Percentiles rank a stretch among this genome's conserved stretches.
Conservation (phyloP, 53 echinoderm and acorn worm genomes). For the Mesocentrotus franciscanus region DNA sequence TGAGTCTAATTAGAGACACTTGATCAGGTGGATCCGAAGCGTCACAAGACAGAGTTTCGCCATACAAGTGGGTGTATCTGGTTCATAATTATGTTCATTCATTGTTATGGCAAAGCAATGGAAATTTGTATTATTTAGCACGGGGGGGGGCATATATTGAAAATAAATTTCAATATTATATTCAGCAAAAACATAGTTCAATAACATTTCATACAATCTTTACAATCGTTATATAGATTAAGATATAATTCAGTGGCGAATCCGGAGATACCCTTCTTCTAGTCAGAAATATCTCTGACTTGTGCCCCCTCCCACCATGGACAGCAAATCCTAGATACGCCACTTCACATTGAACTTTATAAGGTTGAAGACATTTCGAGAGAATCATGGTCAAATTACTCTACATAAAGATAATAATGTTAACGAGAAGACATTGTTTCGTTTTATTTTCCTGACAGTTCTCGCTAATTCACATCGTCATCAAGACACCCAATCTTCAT, state of each 20-base stretch:
- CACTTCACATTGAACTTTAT: background rate
- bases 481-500: background rate
- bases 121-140: too few relatives aligned
- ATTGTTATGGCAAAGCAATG: too few relatives aligned
- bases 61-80: too few relatives aligned
- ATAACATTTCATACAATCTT: too few relatives aligned
- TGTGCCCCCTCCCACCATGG: background rate
- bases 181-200: too few relatives aligned
- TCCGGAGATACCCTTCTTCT: too few relatives aligned
- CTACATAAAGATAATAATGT: background rate
- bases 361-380: background rate
- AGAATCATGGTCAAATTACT: background rate
- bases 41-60: background rate
- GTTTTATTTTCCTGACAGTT: background rate
- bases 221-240: too few relatives aligned
- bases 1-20: slow-evolving; percentile 3
- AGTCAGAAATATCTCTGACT: too few relatives aligned
- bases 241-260: too few relatives aligned
- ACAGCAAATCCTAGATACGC: background rate
- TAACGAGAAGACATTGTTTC: background rate
- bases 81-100: too few relatives aligned
- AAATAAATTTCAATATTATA: too few relatives aligned
- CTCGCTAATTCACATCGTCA: background rate
- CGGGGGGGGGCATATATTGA: too few relatives aligned
- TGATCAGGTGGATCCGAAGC: background rate